phyloP scores from a whole-genome alignment of 2,888 invertebrate species.

The Clepsis dumicolana region DNA sequence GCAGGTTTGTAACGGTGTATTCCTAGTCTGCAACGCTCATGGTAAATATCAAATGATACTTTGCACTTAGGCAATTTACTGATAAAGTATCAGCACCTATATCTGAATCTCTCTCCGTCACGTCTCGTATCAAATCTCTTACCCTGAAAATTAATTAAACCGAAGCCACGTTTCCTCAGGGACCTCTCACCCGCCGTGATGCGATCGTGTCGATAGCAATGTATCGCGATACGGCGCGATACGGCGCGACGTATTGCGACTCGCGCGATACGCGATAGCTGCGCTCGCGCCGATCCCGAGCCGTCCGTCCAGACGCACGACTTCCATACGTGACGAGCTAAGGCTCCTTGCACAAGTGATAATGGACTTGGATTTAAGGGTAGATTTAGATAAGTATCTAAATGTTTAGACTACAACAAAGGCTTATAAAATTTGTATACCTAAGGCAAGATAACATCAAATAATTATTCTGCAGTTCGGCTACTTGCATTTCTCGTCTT shows the following conservation, averaged over 20 bases:
- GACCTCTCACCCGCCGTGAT: constrained; percentile 23
- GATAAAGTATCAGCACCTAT: too few relatives aligned
- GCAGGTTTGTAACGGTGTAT: too few relatives aligned
- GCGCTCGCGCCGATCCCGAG: constrained; percentile 3
- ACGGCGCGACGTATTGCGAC: constrained; percentile 21
- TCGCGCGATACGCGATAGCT: constrained; percentile 14
- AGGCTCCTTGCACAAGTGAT: constrained; percentile 3
- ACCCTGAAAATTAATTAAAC: constrained; percentile 32
- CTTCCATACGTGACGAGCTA: constrained; percentile 34
- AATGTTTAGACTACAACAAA: too few relatives aligned
- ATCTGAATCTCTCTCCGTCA: background rate
- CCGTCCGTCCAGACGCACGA: constrained; percentile 38
- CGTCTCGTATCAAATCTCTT: constrained; percentile 26
- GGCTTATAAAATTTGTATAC: background rate
- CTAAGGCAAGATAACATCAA: too few relatives aligned
- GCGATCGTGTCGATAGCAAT: constrained; percentile 22
- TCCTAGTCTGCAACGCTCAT: too few relatives aligned
- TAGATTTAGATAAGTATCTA: too few relatives aligned
- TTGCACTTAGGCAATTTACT: too few relatives aligned
- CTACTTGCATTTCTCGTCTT: too few relatives aligned
- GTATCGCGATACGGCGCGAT: constrained; percentile 4
- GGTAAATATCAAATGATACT: too few relatives aligned
- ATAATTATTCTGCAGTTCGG: too few relatives aligned
- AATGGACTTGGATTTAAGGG: background rate
- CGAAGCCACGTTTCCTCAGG: constrained; percentile 29